Conservation (phyloP, 2,113 vertebrate genomes). For the Leuciscus idus region DNA sequence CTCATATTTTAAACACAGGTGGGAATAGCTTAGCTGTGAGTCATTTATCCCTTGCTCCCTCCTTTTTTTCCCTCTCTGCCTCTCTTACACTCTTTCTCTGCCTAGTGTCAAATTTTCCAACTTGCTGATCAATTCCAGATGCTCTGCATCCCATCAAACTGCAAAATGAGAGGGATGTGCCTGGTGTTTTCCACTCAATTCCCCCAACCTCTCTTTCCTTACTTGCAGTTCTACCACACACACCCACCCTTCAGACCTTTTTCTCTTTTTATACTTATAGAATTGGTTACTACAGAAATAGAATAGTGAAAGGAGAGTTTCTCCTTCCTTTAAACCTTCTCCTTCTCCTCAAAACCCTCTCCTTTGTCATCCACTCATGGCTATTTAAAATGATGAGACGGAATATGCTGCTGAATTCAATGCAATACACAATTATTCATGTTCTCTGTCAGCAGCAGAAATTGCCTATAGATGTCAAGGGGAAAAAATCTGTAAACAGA, state of each 20-base stretch:
- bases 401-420: neutral
- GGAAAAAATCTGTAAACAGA: neutral
- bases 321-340: neutral
- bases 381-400: neutral
- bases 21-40: constrained; percentile 73
- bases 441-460: neutral
- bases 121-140: constrained; percentile 52
- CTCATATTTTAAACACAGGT: constrained; percentile 69
- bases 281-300: neutral
- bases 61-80: neutral
- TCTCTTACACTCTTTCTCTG: constrained; percentile 1
- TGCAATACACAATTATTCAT: neutral
- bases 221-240: neutral
- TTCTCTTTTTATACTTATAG: constrained; percentile 1
- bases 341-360: neutral
- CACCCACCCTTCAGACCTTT: neutral
- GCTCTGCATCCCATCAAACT: constrained; percentile 34
- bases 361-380: neutral
- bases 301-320: neutral
- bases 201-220: constrained; percentile 1
- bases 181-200: constrained; percentile 5
- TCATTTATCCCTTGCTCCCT: constrained; percentile 64
- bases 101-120: constrained; percentile 55
- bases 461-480: neutral
- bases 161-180: constrained; percentile 17